A percentile compares a stretch with the other conserved stretches of the same genome.
These are phyloP conservation scores for Thunnus maccoyii DNA, from an alignment of 2,113 vertebrate genomes.

Conservation along the genomic window DNA sequence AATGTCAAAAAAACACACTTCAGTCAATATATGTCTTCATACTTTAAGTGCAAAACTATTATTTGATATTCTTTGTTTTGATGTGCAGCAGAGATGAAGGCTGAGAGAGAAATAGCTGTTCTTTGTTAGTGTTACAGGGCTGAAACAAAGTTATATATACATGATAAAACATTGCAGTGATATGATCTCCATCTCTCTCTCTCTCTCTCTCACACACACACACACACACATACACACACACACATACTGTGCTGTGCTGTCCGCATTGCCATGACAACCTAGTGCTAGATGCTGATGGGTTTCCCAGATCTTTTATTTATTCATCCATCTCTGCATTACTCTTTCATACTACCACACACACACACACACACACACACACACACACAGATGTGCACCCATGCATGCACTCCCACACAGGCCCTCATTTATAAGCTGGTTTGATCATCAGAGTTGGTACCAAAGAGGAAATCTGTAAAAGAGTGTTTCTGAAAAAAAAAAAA, in stretches of 20 bases:
- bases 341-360: slow-evolving; percentile 56
- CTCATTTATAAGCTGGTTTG: slow-evolving; percentile 16
- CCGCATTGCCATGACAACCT: slow-evolving; percentile 81
- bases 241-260: slow-evolving; percentile 48
- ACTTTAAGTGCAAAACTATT: not conserved
- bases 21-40: not conserved
- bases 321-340: slow-evolving; percentile 74
- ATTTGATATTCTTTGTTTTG: slow-evolving; percentile 1
- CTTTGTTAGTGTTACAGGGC: slow-evolving; percentile 2
- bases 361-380: slow-evolving; percentile 17
- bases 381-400: slow-evolving; percentile 27
- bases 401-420: not conserved
- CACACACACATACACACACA: slow-evolving; percentile 32
- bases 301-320: slow-evolving; percentile 81
- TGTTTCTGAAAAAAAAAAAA: not conserved
- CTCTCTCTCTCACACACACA: slow-evolving; percentile 33
- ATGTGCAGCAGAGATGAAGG: slow-evolving; percentile 5
- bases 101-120: not conserved
- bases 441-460: slow-evolving; percentile 13
- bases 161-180: slow-evolving; percentile 51
- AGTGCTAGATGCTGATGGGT: slow-evolving; percentile 73
- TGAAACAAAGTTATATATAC: slow-evolving; percentile 56
- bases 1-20: not conserved
- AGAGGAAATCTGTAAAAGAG: not conserved
- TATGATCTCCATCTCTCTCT: slow-evolving; percentile 47